A percentile compares a stretch with the other conserved stretches of the same genome.
phyloP scores from a whole-genome alignment of 1,140 invertebrate genomes.

The Dinoponera quadriceps region DNA sequence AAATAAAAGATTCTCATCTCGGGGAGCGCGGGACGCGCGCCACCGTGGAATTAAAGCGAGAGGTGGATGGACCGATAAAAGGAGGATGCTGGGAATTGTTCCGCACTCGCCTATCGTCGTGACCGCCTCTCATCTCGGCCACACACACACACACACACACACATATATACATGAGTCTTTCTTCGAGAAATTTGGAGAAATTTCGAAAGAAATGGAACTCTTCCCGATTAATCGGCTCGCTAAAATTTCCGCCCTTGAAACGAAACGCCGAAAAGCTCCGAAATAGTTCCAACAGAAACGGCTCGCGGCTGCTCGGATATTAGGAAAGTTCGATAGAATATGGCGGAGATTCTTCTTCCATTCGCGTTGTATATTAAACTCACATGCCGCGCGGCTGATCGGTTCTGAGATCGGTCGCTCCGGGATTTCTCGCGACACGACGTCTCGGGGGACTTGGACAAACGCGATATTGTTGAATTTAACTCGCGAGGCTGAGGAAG shows the following conservation, averaged over 20 bases:
- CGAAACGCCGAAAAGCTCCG: neutral
- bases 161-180: constrained; percentile 1
- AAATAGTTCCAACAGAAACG: too few relatives aligned
- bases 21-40: neutral
- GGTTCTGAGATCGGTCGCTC: neutral
- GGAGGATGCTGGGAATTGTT: constrained; percentile 33
- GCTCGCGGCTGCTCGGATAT: neutral
- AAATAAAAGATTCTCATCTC: constrained; percentile 44
- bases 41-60: constrained; percentile 35
- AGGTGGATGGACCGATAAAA: constrained; percentile 41
- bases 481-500: too few relatives aligned
- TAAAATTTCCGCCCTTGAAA: neutral
- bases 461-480: too few relatives aligned
- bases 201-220: neutral
- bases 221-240: constrained; percentile 17
- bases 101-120: constrained; percentile 21
- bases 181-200: constrained; percentile 19
- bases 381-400: neutral
- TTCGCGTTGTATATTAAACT: neutral
- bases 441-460: neutral
- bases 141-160: neutral
- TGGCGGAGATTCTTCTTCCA: neutral
- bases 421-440: neutral
- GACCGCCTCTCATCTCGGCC: constrained; percentile 23
- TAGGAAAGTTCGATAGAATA: constrained; percentile 4